These are phyloP conservation scores for Gisinianus flammeolus DNA, from an alignment of 2,888 invertebrate genomes.

Conservation along the genomic window DNA sequence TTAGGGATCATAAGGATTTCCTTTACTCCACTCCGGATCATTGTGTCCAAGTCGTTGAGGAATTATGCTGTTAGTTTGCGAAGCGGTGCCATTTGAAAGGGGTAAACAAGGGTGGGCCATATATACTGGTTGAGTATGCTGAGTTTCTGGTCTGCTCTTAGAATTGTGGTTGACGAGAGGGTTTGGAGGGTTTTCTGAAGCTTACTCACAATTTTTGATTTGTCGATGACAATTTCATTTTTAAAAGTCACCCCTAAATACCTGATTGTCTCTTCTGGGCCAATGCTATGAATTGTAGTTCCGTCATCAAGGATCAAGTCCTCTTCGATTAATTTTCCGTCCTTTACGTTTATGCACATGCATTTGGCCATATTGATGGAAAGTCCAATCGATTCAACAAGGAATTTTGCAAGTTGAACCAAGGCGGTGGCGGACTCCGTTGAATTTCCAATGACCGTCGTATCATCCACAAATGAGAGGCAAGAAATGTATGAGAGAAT, in stretches of 20 bases:
- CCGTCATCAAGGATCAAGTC: neutral
- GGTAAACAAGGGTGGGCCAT: conserved; percentile 14
- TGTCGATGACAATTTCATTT: neutral
- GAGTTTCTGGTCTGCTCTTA: conserved; percentile 1
- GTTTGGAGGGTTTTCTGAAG: neutral
- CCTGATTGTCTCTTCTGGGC: neutral
- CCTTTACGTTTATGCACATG: neutral
- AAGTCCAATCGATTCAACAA: neutral
- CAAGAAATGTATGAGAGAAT: neutral
- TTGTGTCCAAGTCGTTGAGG: neutral
- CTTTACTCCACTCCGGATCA: neutral
- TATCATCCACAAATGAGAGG: neutral
- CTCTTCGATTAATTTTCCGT: neutral
- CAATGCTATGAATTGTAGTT: neutral
- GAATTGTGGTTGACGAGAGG: neutral
- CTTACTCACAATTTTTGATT: neutral
- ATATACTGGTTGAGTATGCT: neutral
- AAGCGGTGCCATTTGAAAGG: neutral
- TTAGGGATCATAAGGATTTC: too few relatives aligned
- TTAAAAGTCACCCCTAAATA: neutral
- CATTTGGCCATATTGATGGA: neutral
- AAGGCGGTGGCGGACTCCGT: neutral
- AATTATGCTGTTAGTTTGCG: neutral
- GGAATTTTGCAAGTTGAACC: neutral
- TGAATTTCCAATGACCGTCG: neutral